phyloP scores from a whole-genome alignment of 2,888 invertebrate genomes.

The Cacoxenus indagator region DNA sequence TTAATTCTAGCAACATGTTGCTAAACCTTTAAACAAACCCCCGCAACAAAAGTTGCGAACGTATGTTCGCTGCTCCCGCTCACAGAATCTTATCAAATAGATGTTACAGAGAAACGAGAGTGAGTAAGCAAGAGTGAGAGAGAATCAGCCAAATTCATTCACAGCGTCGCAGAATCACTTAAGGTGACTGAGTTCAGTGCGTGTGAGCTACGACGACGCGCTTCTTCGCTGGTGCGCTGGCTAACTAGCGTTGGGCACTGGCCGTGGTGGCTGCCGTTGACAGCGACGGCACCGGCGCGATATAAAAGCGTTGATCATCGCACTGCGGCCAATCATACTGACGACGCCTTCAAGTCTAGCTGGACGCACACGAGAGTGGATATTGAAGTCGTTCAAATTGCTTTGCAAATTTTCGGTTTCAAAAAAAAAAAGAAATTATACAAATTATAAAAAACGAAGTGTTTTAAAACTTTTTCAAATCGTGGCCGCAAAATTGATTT shows the following conservation, averaged over 20 bases:
- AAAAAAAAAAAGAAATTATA: conserved; percentile 20
- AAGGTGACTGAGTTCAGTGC: background rate
- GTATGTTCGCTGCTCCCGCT: conserved; percentile 7
- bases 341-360: conserved; percentile 72
- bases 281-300: conserved; percentile 8
- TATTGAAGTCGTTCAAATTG: conserved; percentile 63
- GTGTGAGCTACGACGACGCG: background rate
- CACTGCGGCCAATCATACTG: conserved; percentile 68
- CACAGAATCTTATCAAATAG: background rate
- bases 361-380: conserved; percentile 67
- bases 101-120: too few relatives aligned
- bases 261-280: conserved; percentile 12
- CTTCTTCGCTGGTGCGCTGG: conserved; percentile 16
- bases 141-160: too few relatives aligned
- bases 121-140: too few relatives aligned
- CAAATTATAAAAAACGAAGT: conserved; percentile 14
- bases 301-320: conserved; percentile 68
- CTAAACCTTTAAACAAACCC: background rate
- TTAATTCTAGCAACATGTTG: conserved; percentile 31
- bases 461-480: conserved; percentile 5
- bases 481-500: conserved; percentile 15
- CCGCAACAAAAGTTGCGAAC: background rate
- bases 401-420: conserved; percentile 46
- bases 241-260: too few relatives aligned
- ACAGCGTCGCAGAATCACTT: background rate